Evolutionary conservation across 1,140 invertebrate genomes (phyloP).

Genomic region (Phenacoccus solenopsis): DNA sequence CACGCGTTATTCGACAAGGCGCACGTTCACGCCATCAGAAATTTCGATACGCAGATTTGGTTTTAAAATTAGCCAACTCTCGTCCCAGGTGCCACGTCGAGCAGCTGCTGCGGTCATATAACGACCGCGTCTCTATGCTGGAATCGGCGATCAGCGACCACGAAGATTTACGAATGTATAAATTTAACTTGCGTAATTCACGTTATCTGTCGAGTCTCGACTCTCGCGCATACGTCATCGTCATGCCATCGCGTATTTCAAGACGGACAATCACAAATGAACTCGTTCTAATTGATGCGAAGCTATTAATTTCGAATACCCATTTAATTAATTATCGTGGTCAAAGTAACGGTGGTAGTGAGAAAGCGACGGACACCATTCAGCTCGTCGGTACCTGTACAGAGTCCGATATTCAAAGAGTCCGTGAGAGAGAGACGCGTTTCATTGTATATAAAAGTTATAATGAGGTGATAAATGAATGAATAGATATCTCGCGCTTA

Average conservation of each 20-base stretch:
- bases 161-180: neutral
- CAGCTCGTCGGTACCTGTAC: too few relatives aligned
- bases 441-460: neutral
- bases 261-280: neutral
- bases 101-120: neutral
- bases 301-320: neutral
- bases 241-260: neutral
- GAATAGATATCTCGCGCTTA: neutral
- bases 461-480: constrained; percentile 2
- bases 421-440: neutral
- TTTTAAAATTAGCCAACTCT: too few relatives aligned
- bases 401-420: too few relatives aligned
- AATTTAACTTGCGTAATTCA: too few relatives aligned
- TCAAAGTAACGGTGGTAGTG: neutral
- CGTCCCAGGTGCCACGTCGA: neutral
- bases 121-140: neutral
- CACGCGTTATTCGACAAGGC: too few relatives aligned
- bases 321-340: neutral
- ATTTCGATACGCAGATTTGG: too few relatives aligned
- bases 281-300: neutral
- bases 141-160: neutral
- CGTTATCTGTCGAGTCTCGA: too few relatives aligned
- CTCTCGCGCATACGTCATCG: too few relatives aligned
- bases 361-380: neutral
- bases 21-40: too few relatives aligned